phyloP scores from a whole-genome alignment of 2,797 vertebrate genomes.

The Melanogrammus aeglefinus region DNA sequence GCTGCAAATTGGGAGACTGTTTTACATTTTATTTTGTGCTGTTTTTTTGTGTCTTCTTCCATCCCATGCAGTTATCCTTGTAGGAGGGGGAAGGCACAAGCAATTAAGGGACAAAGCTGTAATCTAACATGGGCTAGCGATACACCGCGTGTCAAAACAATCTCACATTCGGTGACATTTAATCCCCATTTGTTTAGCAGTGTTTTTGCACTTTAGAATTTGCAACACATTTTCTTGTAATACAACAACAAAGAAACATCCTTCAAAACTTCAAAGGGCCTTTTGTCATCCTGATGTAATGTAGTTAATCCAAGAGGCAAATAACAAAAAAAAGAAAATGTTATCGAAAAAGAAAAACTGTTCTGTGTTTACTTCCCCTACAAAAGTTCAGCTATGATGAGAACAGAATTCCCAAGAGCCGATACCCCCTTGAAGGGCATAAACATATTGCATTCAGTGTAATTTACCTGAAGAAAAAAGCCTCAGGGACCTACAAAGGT shows the following conservation, averaged over 20 bases:
- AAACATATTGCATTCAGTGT: conserved; percentile 70
- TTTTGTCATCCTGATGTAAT: conserved; percentile 7
- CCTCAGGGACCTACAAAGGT: conserved; percentile 71
- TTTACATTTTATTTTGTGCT: conserved; percentile 37
- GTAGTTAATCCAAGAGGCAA: conserved; percentile 44
- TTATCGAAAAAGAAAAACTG: conserved; percentile 29
- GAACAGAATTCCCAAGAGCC: conserved; percentile 64
- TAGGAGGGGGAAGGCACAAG: too few relatives aligned
- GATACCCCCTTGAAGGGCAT: conserved; percentile 63
- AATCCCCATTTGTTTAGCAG: conserved; percentile 7
- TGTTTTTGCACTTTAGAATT: background rate
- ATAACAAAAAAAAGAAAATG: conserved; percentile 52
- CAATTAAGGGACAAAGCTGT: too few relatives aligned
- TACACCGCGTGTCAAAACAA: background rate
- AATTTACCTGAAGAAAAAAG: conserved; percentile 74
- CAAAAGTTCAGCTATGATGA: conserved; percentile 61
- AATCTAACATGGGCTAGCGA: too few relatives aligned
- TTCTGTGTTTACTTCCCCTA: conserved; percentile 56
- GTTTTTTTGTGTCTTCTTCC: too few relatives aligned
- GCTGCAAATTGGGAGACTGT: conserved; percentile 35
- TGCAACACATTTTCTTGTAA: too few relatives aligned
- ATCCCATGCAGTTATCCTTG: too few relatives aligned
- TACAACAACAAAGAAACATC: too few relatives aligned
- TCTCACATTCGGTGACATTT: conserved; percentile 7
- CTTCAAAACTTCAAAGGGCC: too few relatives aligned